phyloP scores from a whole-genome alignment of 2,888 invertebrate species.

The Alloplasta piceator region DNA sequence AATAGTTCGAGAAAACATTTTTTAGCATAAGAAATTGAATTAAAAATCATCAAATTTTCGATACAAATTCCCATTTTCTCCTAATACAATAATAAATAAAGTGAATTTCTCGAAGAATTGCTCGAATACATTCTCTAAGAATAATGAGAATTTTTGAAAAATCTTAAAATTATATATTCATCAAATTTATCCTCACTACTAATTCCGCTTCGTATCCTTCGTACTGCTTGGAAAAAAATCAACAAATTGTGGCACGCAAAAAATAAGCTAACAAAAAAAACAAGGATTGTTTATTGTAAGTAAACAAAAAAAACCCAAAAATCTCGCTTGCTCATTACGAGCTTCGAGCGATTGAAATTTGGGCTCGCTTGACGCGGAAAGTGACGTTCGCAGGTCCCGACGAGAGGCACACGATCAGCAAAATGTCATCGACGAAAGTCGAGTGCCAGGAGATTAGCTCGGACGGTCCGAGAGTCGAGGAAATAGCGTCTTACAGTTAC shows the following conservation, averaged over 20 bases:
- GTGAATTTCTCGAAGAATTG: no score
- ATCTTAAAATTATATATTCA: no score
- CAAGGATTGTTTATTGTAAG: constrained; percentile 25
- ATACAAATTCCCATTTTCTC: no score
- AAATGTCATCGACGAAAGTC: constrained; percentile 86
- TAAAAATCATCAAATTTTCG: no score
- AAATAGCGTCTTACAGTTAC: constrained; percentile 86
- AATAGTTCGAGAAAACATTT: no score
- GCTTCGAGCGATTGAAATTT: not conserved
- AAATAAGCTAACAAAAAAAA: constrained; percentile 16
- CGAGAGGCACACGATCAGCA: constrained; percentile 88
- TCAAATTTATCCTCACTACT: no score
- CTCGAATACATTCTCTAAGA: no score
- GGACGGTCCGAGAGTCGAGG: constrained; percentile 86
- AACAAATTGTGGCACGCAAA: constrained; percentile 1
- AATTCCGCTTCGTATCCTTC: not conserved
- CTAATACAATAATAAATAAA: no score
- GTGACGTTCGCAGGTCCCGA: constrained; percentile 86
- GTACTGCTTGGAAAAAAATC: constrained; percentile 30
- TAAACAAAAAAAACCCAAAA: constrained; percentile 3
- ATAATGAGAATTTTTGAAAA: no score
- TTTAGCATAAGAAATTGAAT: no score
- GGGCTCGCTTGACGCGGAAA: constrained; percentile 71
- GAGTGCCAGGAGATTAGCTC: constrained; percentile 85
- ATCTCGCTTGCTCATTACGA: not conserved